Base-by-base conservation (phyloP, 1,140 invertebrate species). In the Arctopsyche grandis region DNA sequence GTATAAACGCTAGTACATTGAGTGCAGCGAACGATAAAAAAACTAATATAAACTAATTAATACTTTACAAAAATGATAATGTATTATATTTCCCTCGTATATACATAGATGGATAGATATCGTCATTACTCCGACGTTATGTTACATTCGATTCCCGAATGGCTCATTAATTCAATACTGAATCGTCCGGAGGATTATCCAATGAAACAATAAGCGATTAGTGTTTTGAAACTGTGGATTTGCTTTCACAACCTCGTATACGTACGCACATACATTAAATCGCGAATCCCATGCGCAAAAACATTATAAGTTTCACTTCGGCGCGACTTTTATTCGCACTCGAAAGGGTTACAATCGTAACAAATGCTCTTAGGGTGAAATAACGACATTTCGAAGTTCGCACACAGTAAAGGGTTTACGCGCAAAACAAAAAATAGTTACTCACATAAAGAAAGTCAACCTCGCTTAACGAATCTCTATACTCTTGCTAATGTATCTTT, bases 171-270 rank as follows among this genome's bases (percentile, higher is more conserved):
- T 66, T n/a, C 63, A 14, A 66, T 26, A 66, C 24, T 66, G 24
- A 66, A 14, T 29, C 24, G 14, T 22, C 9, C 5, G 1, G 3
- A 5, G 63, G 63, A 29, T 66, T 66, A 66, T 22, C 22, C 24
- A 22, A 9, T 24, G 63, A 66, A 66, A 26, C 63, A 66, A 66
- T 66, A 66, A 66, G 19, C 63, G 24, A 66, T 66, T 29, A 66
- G 24, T 29, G 19, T 9, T 22, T 24, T 66, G 63, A 66, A 66
- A 66, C 1, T 19, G 21, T 19, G 3, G 48, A 60, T 19, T 60
- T 60, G 7, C 9, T 60, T 60, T n/a, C n/a, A n/a, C n/a, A n/a
- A n/a, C n/a, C n/a, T n/a, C n/a, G n/a, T n/a, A n/a, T n/a, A n/a
- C n/a, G n/a, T n/a, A n/a, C n/a, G n/a, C n/a, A n/a, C n/a, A n/a